These are phyloP conservation scores for Pachypanchax playfairii DNA, from an alignment of 2,113 vertebrate genomes.

Conservation along the genomic window DNA sequence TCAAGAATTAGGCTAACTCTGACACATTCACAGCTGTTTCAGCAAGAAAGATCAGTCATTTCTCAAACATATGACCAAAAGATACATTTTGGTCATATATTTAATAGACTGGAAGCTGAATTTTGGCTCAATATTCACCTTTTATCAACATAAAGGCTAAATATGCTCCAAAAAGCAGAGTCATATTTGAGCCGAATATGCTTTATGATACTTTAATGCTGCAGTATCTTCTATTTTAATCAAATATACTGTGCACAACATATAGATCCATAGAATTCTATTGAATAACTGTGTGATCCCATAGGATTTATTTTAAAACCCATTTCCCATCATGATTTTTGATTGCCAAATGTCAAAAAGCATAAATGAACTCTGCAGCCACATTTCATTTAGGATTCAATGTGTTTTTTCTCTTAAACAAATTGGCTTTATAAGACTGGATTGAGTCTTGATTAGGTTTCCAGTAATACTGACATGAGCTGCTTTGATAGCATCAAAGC, in stretches of 20 bases:
- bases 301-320: neutral
- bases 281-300: neutral
- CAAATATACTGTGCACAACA: too few relatives aligned
- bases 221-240: neutral
- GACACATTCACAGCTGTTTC: neutral
- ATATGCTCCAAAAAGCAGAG: neutral
- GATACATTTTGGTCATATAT: too few relatives aligned
- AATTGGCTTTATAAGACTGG: neutral
- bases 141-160: neutral
- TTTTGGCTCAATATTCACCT: neutral
- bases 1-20: neutral
- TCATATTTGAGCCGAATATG: neutral
- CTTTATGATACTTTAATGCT: neutral
- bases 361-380: conserved; percentile 14
- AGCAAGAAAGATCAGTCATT: neutral
- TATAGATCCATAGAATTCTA: too few relatives aligned
- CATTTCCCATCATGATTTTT: conserved; percentile 1
- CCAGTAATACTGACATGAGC: conserved; percentile 24
- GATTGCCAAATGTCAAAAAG: conserved; percentile 17
- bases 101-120: neutral
- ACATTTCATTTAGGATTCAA: neutral
- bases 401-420: neutral
- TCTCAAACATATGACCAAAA: too few relatives aligned
- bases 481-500: conserved; percentile 16
- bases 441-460: conserved; percentile 21